These are phyloP conservation scores for Stenolophus ochropezus DNA, from an alignment of 2,888 invertebrate species.

Conservation along the genomic window DNA sequence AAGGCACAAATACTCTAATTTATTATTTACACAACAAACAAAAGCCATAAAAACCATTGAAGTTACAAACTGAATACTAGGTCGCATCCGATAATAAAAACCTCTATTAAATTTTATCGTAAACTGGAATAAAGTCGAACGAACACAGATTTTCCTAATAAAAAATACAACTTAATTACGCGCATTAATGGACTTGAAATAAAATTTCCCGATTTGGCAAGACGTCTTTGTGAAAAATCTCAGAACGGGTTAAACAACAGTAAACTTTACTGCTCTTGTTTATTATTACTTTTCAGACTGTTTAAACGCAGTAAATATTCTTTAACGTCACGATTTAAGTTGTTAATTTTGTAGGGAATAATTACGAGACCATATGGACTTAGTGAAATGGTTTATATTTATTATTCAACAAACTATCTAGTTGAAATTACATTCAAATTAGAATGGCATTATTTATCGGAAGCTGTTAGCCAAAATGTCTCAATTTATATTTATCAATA, in stretches of 20 bases:
- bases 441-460: neutral
- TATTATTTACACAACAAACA: conserved; percentile 20
- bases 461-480: neutral
- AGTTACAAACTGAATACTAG: conserved; percentile 31
- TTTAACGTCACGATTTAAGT: neutral
- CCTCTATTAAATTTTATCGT: conserved; percentile 46
- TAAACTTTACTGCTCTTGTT: conserved; percentile 18
- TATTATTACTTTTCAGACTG: conserved; percentile 18
- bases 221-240: neutral
- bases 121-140: conserved; percentile 44
- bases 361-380: neutral
- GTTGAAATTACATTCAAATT: neutral
- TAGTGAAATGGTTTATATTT: neutral
- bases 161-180: conserved; percentile 47
- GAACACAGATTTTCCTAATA: conserved; percentile 46
- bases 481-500: too few relatives aligned
- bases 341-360: neutral
- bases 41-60: conserved; percentile 7
- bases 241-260: neutral
- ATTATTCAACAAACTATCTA: neutral
- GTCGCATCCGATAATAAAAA: conserved; percentile 25
- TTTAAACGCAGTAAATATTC: conserved; percentile 4
- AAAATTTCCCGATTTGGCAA: conserved; percentile 15
- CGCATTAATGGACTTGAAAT: conserved; percentile 37
- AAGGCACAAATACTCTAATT: conserved; percentile 8